A percentile compares a stretch with the other conserved stretches of the same genome.
Conservation (phyloP, 2,888 invertebrate genomes). For the Eupithecia abbreviata region DNA sequence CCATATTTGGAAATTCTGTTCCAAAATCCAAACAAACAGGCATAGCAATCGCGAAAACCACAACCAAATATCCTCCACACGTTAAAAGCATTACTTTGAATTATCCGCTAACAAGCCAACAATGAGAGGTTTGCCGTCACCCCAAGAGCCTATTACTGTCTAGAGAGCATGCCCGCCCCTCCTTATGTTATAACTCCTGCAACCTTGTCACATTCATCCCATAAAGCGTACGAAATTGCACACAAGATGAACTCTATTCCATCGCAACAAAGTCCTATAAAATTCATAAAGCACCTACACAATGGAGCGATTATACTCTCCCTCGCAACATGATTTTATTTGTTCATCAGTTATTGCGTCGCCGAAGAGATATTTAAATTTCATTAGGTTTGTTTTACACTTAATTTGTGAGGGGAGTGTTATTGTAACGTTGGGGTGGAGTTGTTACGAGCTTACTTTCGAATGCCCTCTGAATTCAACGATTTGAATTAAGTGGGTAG, state of each 20-base stretch:
- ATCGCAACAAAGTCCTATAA: slow-evolving; percentile 69
- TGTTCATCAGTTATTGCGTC: slow-evolving; percentile 79
- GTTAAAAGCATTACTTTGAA: slow-evolving; percentile 72
- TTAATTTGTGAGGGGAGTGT: slow-evolving; percentile 82
- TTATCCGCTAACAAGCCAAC: slow-evolving; percentile 80
- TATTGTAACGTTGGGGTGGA: slow-evolving; percentile 72
- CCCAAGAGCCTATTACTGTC: slow-evolving; percentile 79
- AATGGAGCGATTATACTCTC: slow-evolving; percentile 80
- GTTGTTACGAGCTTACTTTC: slow-evolving; percentile 69
- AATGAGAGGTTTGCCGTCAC: slow-evolving; percentile 79
- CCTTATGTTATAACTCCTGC: slow-evolving; percentile 62
- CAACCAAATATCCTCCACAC: slow-evolving; percentile 65
- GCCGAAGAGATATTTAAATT: slow-evolving; percentile 83
- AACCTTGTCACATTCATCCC: slow-evolving; percentile 67
- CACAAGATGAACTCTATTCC: slow-evolving; percentile 45
- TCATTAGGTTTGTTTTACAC: slow-evolving; percentile 85
- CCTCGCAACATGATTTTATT: slow-evolving; percentile 82
- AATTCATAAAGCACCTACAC: slow-evolving; percentile 56
- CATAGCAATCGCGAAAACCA: slow-evolving; percentile 42
- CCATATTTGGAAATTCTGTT: not conserved
- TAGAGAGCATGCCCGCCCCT: slow-evolving; percentile 76
- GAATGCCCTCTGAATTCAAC: slow-evolving; percentile 73
- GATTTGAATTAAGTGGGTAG: slow-evolving; percentile 76
- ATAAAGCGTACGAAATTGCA: slow-evolving; percentile 31
- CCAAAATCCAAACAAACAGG: slow-evolving; percentile 10